A percentile compares a stretch with the other conserved stretches of the same genome.
phyloP scores from a whole-genome alignment of 37 sponge, comb jelly and placozoan species.

The Agelas oroides region DNA sequence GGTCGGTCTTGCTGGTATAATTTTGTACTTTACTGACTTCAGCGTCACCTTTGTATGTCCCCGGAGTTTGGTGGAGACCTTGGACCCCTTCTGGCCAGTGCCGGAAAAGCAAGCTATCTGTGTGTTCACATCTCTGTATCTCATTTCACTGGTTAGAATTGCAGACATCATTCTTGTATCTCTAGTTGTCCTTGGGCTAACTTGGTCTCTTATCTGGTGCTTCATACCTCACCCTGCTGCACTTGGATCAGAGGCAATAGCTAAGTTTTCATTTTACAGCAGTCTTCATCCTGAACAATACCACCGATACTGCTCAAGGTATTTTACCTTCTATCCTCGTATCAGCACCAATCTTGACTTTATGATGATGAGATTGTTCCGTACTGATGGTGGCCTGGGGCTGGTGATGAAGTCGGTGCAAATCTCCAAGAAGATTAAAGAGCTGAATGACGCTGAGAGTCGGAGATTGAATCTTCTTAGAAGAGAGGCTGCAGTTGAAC shows the following conservation, averaged over 20 bases:
- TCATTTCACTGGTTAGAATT: constrained; percentile 53
- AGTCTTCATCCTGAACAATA: constrained; percentile 41
- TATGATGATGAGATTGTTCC: constrained; percentile 52
- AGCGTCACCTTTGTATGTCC: constrained; percentile 61
- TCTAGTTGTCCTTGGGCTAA: constrained; percentile 33
- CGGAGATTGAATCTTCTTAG: constrained; percentile 25
- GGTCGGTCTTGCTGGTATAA: constrained; percentile 11
- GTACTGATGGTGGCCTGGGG: constrained; percentile 63
- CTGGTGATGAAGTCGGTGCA: constrained; percentile 56
- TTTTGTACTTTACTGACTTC: constrained; percentile 51
- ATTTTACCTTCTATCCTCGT: constrained; percentile 23
- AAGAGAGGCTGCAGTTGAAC: neutral
- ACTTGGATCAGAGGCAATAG: constrained; percentile 41
- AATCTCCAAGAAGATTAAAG: constrained; percentile 25
- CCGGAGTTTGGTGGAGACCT: neutral
- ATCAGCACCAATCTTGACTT: constrained; percentile 63
- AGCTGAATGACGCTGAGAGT: constrained; percentile 42
- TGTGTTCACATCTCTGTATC: constrained; percentile 64
- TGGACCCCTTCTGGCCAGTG: constrained; percentile 36
- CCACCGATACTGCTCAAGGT: neutral
- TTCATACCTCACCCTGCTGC: constrained; percentile 40
- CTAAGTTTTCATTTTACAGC: constrained; percentile 53
- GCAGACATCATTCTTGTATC: constrained; percentile 53
- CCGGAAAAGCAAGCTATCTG: constrained; percentile 23
- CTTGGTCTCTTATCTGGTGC: constrained; percentile 63